Evolutionary conservation across 2,113 vertebrate genomes (phyloP).

Genomic region (Gobiocypris rarus): DNA sequence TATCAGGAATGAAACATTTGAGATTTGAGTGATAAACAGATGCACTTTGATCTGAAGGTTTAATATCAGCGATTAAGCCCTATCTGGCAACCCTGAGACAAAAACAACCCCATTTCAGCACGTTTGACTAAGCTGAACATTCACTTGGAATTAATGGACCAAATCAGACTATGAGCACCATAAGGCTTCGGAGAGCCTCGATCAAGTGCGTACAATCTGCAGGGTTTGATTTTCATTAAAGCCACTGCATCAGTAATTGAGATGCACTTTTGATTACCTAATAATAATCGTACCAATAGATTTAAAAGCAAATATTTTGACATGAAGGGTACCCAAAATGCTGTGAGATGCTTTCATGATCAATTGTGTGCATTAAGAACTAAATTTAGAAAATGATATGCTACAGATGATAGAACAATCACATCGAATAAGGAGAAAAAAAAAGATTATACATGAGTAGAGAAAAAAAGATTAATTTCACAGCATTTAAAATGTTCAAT

Average conservation of each 20-base stretch:
- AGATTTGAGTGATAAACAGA: slow-evolving; percentile 27
- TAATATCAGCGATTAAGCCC: slow-evolving; percentile 45
- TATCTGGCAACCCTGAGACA: slow-evolving; percentile 63
- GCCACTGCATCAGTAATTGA: neutral
- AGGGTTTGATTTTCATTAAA: slow-evolving; percentile 17
- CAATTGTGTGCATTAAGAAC: slow-evolving; percentile 15
- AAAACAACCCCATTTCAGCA: slow-evolving; percentile 40
- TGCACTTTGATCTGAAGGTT: slow-evolving; percentile 43
- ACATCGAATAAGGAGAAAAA: neutral
- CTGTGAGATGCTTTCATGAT: neutral
- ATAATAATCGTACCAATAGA: neutral
- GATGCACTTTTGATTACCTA: slow-evolving; percentile 15
- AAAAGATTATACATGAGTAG: slow-evolving; percentile 16
- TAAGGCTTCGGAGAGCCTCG: slow-evolving; percentile 28
- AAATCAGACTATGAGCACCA: slow-evolving; percentile 41
- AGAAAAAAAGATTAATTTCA: slow-evolving; percentile 27
- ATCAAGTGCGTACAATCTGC: slow-evolving; percentile 38
- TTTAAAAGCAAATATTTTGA: neutral
- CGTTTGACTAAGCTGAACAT: slow-evolving; percentile 27
- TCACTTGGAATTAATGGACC: slow-evolving; percentile 38
- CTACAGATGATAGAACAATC: slow-evolving; percentile 47
- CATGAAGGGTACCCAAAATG: neutral
- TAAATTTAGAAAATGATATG: slow-evolving; percentile 52
- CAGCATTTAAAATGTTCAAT: slow-evolving; percentile 35
- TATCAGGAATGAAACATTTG: neutral